Evolutionary conservation across 2,797 vertebrate species (phyloP), one percentile per base, ranked within the genome.

Genomic region (Kryptolebias ocellatus): DNA sequence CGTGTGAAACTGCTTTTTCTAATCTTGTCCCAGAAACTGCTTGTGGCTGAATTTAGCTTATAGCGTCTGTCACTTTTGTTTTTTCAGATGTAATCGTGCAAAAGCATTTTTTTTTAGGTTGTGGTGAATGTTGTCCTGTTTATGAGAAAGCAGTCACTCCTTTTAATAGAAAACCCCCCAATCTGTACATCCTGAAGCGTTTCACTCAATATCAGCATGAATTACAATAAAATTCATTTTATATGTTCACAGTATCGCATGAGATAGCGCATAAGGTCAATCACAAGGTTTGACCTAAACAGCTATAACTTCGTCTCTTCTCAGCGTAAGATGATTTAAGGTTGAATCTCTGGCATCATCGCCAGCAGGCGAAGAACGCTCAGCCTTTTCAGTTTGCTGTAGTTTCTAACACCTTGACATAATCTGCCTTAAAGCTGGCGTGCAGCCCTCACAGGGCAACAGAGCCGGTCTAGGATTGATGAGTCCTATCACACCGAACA

Each of bases 381-480:
- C 0, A 10, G 37, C 10, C 10, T 39, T 46, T 60, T 55, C 49
- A 50, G 67, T 72, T 66, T 61, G n/a, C 47, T 61, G 53, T 55
- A 27, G 24, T 66, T 79, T 55, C 44, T 42, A 37, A 64, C 62
- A 37, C 15, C 58, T 76, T 86, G 47, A 76, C 57, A 34, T 61
- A 20, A 28, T 51, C 54, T 60, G 31, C 44, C 49, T 74, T 64
- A 51, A 64, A 71, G 57, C 53, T 67, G 57, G 69, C 50, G 42
- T 51, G 28, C 24, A 67, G 49, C 69, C 59, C 64, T 50, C 27
- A 11, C 27, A 79, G 74, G 81, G 78, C 74, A 78, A 42, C 63
- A 55, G 65, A 29, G 4, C 66, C 51, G 49, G 65, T n/a, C 53
- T 3, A 71, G 46, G 88, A 91, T 87, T 83, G 87, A 92, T 92